phyloP scores from a whole-genome alignment of 92 coral and sea anemone genomes.

The Parazoanthus swiftii region DNA sequence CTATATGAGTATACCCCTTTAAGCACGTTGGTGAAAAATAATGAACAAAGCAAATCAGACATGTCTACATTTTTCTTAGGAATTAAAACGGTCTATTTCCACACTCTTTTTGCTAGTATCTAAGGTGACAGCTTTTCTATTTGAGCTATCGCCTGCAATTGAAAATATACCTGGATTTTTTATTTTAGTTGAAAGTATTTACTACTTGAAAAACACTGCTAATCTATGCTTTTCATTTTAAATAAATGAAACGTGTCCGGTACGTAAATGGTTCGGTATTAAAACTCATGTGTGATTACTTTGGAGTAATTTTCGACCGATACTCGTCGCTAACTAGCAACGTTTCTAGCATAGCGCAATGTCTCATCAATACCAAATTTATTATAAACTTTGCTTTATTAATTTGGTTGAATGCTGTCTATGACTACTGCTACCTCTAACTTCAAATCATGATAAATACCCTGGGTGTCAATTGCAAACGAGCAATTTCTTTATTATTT shows the following conservation, averaged over 20 bases:
- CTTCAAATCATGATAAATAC: slow-evolving; percentile 6
- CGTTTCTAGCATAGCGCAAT: not conserved
- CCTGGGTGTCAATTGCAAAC: slow-evolving; percentile 20
- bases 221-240: not conserved
- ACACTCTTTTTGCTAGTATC: not conserved
- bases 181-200: not conserved
- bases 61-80: too few relatives aligned
- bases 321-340: slow-evolving; percentile 17
- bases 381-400: slow-evolving; percentile 5
- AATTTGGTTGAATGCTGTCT: not conserved
- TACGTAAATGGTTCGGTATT: not conserved
- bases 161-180: not conserved
- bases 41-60: not conserved
- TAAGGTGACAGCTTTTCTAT: not conserved
- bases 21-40: not conserved
- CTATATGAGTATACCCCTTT: not conserved
- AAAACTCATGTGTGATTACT: not conserved
- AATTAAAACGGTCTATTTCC: not conserved
- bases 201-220: not conserved
- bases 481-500: slow-evolving; percentile 12
- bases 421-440: not conserved
- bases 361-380: not conserved
- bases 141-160: not conserved
- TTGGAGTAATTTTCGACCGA: slow-evolving; percentile 9
- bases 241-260: not conserved